Percentiles rank a stretch among this genome's conserved stretches.
These are phyloP conservation scores for Silurus glanis DNA, from an alignment of 2,113 vertebrate species.

Conservation along the genomic window DNA sequence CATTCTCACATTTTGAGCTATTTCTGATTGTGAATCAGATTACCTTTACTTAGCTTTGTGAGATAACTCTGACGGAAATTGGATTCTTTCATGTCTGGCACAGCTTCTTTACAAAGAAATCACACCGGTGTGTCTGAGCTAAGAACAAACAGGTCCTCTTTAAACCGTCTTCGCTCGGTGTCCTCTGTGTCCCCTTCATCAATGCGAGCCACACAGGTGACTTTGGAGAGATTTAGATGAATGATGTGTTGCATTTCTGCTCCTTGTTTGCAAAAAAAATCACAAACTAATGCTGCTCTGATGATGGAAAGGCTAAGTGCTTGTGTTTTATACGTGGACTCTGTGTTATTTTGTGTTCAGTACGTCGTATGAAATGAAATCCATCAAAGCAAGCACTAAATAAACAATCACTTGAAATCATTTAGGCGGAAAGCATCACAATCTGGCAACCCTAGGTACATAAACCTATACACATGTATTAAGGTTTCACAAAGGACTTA, in stretches of 20 bases:
- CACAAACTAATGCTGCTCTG: neutral
- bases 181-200: neutral
- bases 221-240: neutral
- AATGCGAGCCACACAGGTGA: neutral
- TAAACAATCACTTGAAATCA: neutral
- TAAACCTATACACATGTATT: neutral
- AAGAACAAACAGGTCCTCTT: neutral
- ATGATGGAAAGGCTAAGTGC: neutral
- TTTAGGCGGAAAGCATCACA: neutral
- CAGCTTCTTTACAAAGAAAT: neutral
- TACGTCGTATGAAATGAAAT: neutral
- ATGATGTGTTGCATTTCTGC: neutral
- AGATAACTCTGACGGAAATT: neutral
- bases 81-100: conserved; percentile 16
- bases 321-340: neutral
- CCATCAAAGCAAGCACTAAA: neutral
- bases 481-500: too few relatives aligned
- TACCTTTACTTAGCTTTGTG: neutral
- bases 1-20: neutral
- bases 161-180: neutral
- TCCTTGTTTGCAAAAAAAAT: neutral
- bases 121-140: neutral
- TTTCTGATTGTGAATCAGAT: neutral
- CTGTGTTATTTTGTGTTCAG: neutral
- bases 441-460: neutral